Evolutionary conservation across 2,888 invertebrate species (phyloP).

Genomic region (Andrena marginata): DNA sequence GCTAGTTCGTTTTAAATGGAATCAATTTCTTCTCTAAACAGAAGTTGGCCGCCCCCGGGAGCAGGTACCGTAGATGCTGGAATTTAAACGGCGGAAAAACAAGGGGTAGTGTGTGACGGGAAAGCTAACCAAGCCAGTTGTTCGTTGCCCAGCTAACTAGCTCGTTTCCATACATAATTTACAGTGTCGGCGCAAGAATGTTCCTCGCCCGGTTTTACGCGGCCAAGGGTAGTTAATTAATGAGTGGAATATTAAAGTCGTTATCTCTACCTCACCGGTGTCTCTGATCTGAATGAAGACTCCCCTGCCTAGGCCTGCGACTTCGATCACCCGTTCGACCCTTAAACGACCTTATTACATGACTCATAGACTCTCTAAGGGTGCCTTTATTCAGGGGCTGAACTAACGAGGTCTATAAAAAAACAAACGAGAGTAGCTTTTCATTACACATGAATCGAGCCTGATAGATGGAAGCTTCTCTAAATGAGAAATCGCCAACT

Average conservation of each 20-base stretch:
- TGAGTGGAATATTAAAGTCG: conserved; percentile 76
- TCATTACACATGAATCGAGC: neutral
- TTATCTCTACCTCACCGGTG: conserved; percentile 51
- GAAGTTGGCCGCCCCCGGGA: no score
- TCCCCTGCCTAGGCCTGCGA: neutral
- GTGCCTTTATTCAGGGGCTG: conserved; percentile 7
- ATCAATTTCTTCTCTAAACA: neutral
- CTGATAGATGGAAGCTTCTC: neutral
- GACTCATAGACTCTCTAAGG: conserved; percentile 40
- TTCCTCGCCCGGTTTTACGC: conserved; percentile 50
- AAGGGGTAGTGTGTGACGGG: neutral
- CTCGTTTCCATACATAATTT: conserved; percentile 65
- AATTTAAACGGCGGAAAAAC: conserved; percentile 13
- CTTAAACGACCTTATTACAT: conserved; percentile 41
- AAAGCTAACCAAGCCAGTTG: conserved; percentile 46
- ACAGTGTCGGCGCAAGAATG: conserved; percentile 62
- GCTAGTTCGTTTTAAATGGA: neutral
- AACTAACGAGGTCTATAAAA: neutral
- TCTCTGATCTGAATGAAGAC: conserved; percentile 23
- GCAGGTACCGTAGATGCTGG: neutral
- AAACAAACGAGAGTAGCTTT: neutral
- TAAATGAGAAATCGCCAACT: neutral
- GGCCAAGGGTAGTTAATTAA: conserved; percentile 75
- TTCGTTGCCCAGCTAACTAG: conserved; percentile 53
- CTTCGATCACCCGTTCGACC: conserved; percentile 17